Base-by-base conservation (phyloP, 1,140 invertebrate genomes). In the Aleiodes sp. region DNA sequence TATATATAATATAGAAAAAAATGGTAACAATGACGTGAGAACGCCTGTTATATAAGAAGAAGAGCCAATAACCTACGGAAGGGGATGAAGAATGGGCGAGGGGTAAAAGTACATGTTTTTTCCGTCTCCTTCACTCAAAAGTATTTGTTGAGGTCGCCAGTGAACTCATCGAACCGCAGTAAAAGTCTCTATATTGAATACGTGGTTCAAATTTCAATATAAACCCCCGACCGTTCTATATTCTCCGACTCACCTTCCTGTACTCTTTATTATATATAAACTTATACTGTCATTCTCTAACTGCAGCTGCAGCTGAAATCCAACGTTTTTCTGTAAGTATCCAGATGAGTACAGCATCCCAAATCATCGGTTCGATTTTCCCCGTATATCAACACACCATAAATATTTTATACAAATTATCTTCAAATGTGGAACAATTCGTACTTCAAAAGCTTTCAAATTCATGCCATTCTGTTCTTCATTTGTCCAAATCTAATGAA, bases 131-230 rank as follows among this genome's bases (percentile, higher is more conserved):
- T 16, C 21, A 26, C 46, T 52, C 24, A n/a, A 28, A 28, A 31
- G 41, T 65, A 65, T 52, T 65, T 65, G 62, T 65, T 65, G 62
- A 65, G 62, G 62, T 65, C 39, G 61, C 24, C 28, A 24, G 46
- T 65, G 29, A 43, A 31, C 24, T 24, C 41, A 28, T 29, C 62
- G 29, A 65, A 65, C 62, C 62, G 19, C 37, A 16, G 26, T 46
- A 46, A 65, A 65, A 65, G 62, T 65, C 62, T 65, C 26, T 65
- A 65, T 65, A 65, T 65, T 65, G 41, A 43, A 65, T 65, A 65
- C 62, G 62, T 65, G 62, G 39, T 26, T 65, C 39, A 65, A 41
- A 65, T 52, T 65, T 65, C 41, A 43, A 65, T 65, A 65, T 52
- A 46, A 28, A 14, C 28, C 37, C 39, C 12, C 41, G n/a, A 31